Percentiles rank a stretch among this genome's conserved stretches.
Evolutionary conservation across 2,113 vertebrate species (phyloP).

Genomic region (Thryonomys swinderianus): DNA sequence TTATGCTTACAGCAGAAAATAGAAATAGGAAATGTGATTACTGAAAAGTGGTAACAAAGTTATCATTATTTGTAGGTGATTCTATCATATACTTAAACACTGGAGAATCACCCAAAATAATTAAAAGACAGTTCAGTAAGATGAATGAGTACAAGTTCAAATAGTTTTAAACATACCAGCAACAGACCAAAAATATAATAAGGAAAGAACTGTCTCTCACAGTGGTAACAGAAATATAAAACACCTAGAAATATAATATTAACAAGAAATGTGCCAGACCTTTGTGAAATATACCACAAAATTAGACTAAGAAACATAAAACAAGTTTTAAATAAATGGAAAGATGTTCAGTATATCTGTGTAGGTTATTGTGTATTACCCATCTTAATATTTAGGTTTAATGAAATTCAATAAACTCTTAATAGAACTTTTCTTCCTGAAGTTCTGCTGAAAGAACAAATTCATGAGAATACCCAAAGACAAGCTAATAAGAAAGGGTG

Average conservation of each 20-base stretch:
- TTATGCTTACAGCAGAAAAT: conserved; percentile 27
- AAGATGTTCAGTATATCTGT: not conserved
- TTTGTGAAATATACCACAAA: conserved; percentile 34
- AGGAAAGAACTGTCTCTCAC: conserved; percentile 20
- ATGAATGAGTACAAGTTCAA: conserved; percentile 39
- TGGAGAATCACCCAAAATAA: conserved; percentile 46
- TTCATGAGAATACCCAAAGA: not conserved
- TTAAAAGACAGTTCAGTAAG: conserved; percentile 53
- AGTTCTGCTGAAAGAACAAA: conserved; percentile 39
- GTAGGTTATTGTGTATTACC: not conserved
- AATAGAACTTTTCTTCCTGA: not conserved
- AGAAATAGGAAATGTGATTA: conserved; percentile 5
- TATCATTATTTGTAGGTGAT: conserved; percentile 13
- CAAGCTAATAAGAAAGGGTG: not conserved
- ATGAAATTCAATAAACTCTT: not conserved
- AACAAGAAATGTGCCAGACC: conserved; percentile 64
- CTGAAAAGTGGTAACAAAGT: conserved; percentile 35
- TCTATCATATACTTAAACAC: not conserved
- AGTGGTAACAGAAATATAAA: conserved; percentile 34
- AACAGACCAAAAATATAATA: conserved; percentile 48
- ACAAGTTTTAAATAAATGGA: conserved; percentile 31
- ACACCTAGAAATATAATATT: conserved; percentile 56
- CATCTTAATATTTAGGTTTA: conserved; percentile 33
- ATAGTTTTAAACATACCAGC: conserved; percentile 19
- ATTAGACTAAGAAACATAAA: conserved; percentile 36